phyloP scores from a whole-genome alignment of 1,140 invertebrate species.

The Musca domestica region DNA sequence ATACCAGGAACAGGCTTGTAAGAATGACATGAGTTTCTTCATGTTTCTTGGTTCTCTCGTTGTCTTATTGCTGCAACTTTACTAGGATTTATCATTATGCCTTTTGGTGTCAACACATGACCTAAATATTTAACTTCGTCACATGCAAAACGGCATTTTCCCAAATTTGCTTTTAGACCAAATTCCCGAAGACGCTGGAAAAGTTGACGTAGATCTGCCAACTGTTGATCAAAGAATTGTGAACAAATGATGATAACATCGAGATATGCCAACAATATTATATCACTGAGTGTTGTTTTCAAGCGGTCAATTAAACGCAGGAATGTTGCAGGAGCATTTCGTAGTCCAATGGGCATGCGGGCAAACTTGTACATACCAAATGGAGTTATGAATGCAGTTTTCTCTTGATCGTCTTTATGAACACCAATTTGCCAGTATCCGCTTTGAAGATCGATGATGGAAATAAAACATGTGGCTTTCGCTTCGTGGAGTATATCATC shows the following conservation, averaged over 20 bases:
- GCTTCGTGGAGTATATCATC: slow-evolving; percentile 53
- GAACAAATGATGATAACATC: too few species aligned
- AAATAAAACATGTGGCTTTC: slow-evolving; percentile 49
- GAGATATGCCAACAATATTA: too few species aligned
- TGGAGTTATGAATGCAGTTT: too few species aligned
- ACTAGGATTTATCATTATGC: slow-evolving; percentile 28
- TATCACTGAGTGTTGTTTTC: too few species aligned
- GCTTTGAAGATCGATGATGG: slow-evolving; percentile 53
- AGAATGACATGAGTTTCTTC: slow-evolving; percentile 29
- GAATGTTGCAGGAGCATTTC: slow-evolving; percentile 32
- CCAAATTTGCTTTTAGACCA: slow-evolving; percentile 14
- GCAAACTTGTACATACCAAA: too few species aligned
- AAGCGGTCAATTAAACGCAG: too few species aligned
- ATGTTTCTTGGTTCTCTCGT: slow-evolving; percentile 5
- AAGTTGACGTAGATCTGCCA: slow-evolving; percentile 36
- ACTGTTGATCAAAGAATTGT: slow-evolving; percentile 52
- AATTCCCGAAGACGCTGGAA: slow-evolving; percentile 27
- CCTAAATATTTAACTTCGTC: slow-evolving; percentile 26
- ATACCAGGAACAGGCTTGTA: slow-evolving; percentile 32
- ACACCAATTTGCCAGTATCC: slow-evolving; percentile 54
- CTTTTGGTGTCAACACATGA: slow-evolving; percentile 26
- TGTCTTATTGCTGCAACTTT: slow-evolving; percentile 16
- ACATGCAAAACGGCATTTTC: slow-evolving; percentile 24
- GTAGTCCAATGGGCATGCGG: slow-evolving; percentile 54
- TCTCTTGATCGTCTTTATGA: too few species aligned